These are phyloP conservation scores for Samia ricini DNA, from an alignment of 1,140 invertebrate genomes.

Conservation along the genomic window DNA sequence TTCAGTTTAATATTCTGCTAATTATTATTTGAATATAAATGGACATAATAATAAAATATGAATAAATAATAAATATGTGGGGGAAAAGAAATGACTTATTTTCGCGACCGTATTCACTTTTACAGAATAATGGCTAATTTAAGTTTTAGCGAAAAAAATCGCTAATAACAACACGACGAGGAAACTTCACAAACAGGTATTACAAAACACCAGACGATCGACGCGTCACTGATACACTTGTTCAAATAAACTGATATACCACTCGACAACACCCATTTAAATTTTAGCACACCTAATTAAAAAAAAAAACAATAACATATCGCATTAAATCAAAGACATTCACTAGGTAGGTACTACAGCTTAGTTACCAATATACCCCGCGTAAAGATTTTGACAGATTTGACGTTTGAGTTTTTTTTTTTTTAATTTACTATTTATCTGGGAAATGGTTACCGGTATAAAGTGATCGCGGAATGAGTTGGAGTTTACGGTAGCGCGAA, in stretches of 20 bases:
- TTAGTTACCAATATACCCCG: constrained; percentile 3
- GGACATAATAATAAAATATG: too few species aligned
- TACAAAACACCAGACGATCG: not conserved
- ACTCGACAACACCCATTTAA: constrained; percentile 26
- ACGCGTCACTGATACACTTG: constrained; percentile 35
- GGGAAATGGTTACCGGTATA: constrained; percentile 15
- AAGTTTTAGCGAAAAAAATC: too few species aligned
- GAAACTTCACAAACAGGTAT: not conserved
- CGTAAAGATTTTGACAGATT: constrained; percentile 5
- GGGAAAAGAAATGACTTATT: too few species aligned
- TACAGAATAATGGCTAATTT: too few species aligned
- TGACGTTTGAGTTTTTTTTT: not conserved
- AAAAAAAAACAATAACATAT: constrained; percentile 18
- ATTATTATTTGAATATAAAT: too few species aligned
- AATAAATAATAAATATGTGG: too few species aligned
- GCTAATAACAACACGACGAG: too few species aligned
- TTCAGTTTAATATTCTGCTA: too few species aligned
- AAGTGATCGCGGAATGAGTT: constrained; percentile 27
- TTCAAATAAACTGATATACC: constrained; percentile 41
- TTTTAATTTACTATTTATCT: not conserved
- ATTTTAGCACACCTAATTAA: not conserved
- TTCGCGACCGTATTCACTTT: too few species aligned
- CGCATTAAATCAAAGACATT: constrained; percentile 17
- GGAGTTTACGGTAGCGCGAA: constrained; percentile 53
- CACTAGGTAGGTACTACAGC: too few species aligned